Conservation (phyloP, 2,888 invertebrate species). For the Drosophila prolongata region DNA sequence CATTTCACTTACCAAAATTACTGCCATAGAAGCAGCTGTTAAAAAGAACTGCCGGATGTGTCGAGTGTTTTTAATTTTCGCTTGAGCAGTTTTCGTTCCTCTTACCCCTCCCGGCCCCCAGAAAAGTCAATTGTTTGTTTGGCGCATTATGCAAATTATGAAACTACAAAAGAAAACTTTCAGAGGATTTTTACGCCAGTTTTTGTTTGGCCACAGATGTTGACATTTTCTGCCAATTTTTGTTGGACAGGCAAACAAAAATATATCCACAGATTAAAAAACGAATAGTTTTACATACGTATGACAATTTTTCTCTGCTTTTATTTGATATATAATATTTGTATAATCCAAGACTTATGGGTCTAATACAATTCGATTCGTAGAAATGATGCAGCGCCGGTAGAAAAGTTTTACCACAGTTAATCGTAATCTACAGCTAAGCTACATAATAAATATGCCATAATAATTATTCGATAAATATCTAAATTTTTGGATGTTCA, state of each 20-base stretch:
- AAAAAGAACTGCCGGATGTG: conserved; percentile 28
- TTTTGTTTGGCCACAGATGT: conserved; percentile 34
- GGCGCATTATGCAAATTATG: conserved; percentile 70
- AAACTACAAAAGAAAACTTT: conserved; percentile 56
- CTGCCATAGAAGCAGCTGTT: conserved; percentile 25
- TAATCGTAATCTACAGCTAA: conserved; percentile 62
- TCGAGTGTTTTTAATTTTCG: conserved; percentile 46
- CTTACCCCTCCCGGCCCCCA: background rate
- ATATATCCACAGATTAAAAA: background rate
- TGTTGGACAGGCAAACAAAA: conserved; percentile 7
- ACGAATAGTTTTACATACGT: conserved; percentile 16
- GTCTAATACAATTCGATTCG: conserved; percentile 58
- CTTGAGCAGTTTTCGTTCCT: conserved; percentile 25
- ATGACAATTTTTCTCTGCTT: conserved; percentile 49
- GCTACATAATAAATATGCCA: conserved; percentile 69
- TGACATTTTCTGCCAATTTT: conserved; percentile 30
- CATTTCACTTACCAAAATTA: conserved; percentile 19
- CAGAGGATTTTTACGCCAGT: conserved; percentile 11
- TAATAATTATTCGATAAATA: conserved; percentile 36
- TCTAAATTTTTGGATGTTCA: conserved; percentile 33
- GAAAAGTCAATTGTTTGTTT: conserved; percentile 55
- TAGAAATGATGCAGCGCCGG: conserved; percentile 62
- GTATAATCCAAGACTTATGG: conserved; percentile 59
- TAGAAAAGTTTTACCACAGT: conserved; percentile 62
- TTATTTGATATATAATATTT: conserved; percentile 67